Evolutionary conservation across 1,140 invertebrate genomes (phyloP).

Genomic region (Dryas iulia): DNA sequence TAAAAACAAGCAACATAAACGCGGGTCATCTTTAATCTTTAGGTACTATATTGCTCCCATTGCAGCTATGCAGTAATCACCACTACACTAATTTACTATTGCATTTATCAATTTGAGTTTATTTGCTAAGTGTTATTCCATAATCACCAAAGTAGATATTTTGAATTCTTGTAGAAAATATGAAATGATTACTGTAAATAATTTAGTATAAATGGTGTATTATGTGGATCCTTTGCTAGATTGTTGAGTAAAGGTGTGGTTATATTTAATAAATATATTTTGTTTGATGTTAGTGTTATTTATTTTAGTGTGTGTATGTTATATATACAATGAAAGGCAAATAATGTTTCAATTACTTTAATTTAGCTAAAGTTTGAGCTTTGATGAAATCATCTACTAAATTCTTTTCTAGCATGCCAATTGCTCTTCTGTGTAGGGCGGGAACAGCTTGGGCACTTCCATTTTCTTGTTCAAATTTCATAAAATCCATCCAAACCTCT

Average conservation of each 20-base stretch:
- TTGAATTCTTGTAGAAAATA: slow-evolving; percentile 55
- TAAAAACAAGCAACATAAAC: slow-evolving; percentile 87
- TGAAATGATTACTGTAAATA: slow-evolving; percentile 74
- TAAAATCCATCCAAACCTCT: slow-evolving; percentile 65
- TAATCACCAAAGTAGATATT: slow-evolving; percentile 74
- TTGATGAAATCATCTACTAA: slow-evolving; percentile 69
- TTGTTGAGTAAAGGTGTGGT: slow-evolving; percentile 65
- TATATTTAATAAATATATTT: slow-evolving; percentile 72
- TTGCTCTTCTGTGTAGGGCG: slow-evolving; percentile 63
- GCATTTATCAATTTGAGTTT: slow-evolving; percentile 72
- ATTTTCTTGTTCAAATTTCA: slow-evolving; percentile 61
- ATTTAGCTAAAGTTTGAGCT: slow-evolving; percentile 60
- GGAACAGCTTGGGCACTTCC: slow-evolving; percentile 52
- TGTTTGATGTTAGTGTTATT: slow-evolving; percentile 49
- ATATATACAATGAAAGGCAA: slow-evolving; percentile 16
- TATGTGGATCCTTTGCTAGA: slow-evolving; percentile 71
- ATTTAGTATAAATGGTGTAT: slow-evolving; percentile 74
- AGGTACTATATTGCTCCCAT: slow-evolving; percentile 88
- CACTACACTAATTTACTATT: slow-evolving; percentile 45
- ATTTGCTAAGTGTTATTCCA: slow-evolving; percentile 77
- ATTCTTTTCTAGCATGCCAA: slow-evolving; percentile 61
- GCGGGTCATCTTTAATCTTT: slow-evolving; percentile 91
- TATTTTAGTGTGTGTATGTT: slow-evolving; percentile 18
- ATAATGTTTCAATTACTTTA: slow-evolving; percentile 26
- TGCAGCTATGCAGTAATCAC: slow-evolving; percentile 65